Evolutionary conservation across 2,888 invertebrate genomes (phyloP), one percentile per base, ranked within the genome.

Genomic region (Gnatocerus cornutus): DNA sequence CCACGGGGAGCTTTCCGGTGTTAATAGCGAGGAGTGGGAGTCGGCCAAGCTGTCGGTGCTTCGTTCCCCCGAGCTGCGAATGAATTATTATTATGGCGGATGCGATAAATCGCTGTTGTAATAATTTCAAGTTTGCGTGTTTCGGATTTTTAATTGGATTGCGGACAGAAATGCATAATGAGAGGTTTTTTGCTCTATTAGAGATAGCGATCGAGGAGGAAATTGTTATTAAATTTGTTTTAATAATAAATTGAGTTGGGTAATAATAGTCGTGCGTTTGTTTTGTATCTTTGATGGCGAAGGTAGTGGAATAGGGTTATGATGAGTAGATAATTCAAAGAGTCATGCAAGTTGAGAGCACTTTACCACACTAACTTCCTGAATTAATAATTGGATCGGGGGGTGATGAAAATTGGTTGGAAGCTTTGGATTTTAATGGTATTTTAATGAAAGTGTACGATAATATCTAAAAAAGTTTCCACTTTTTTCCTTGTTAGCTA

Each of bases 11-110:
- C 79, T 74, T 62, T 81, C 79, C 0, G 79, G 72, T 21, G 78
- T 78, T 12, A 80, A 79, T 73, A 85, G 70, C 1, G 84, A 82
- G 9, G 83, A 82, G 55, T 79, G 81, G 3, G 84, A 84, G 62
- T 79, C 81, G 4, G 80, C 76, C 37, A 84, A 69, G 66, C 82
- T 82, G 66, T 80, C 80, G 10, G 65, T 74, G 50, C 78, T 79
- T 45, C 76, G 74, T 62, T 81, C 80, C 7, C 75, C 61, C 27
- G 67, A 61, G 30, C 67, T 67, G 46, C 10, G 45, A 46, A 8
- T 16, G 27, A 21, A 56, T 41, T 56, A 13, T 16, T 56, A 6
- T 55, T 55, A 37, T 55, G 33, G 37, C 55, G 12, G 12, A 30
- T 30, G 30, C 33, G 33, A 55, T 55, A 55, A 55, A 55, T 55